phyloP scores from a whole-genome alignment of 1,140 invertebrate species.

The Drosophila seguyi region DNA sequence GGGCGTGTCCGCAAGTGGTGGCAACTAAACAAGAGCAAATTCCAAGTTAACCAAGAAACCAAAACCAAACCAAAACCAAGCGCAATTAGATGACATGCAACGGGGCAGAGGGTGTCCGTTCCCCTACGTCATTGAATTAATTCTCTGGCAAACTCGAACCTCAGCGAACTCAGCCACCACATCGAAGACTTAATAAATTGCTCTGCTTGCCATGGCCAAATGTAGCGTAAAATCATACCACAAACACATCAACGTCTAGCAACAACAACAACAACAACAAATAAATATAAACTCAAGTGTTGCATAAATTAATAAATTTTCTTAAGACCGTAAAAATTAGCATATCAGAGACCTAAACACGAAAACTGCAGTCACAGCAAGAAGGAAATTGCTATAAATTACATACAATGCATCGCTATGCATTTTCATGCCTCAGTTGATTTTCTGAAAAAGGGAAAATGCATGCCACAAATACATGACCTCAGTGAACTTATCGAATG shows the following conservation, averaged over 20 bases:
- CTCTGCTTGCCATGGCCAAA: constrained; percentile 41
- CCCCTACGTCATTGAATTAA: constrained; percentile 25
- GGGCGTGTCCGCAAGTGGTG: constrained; percentile 25
- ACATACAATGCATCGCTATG: constrained; percentile 63
- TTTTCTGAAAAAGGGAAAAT: constrained; percentile 52
- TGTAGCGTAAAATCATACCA: constrained; percentile 69
- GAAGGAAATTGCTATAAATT: constrained; percentile 75
- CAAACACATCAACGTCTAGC: constrained; percentile 35
- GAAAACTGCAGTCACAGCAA: constrained; percentile 59
- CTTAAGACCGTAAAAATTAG: constrained; percentile 45
- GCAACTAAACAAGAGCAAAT: constrained; percentile 42
- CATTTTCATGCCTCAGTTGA: constrained; percentile 74
- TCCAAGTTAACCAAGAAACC: constrained; percentile 26
- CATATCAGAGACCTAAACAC: constrained; percentile 53
- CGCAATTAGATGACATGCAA: constrained; percentile 44
- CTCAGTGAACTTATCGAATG: constrained; percentile 28
- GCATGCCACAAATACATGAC: constrained; percentile 31
- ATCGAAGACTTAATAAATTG: constrained; percentile 56
- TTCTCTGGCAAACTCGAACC: constrained; percentile 28
- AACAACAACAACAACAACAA: constrained; percentile 43
- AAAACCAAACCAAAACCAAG: constrained; percentile 15
- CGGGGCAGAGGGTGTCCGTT: constrained; percentile 12
- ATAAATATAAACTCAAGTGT: constrained; percentile 65
- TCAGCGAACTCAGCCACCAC: constrained; percentile 43
- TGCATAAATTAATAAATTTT: constrained; percentile 76